A percentile compares a stretch with the other conserved stretches of the same genome.
Conservation (phyloP, 92 coral and sea anemone species). For the Parazoanthus darwini region DNA sequence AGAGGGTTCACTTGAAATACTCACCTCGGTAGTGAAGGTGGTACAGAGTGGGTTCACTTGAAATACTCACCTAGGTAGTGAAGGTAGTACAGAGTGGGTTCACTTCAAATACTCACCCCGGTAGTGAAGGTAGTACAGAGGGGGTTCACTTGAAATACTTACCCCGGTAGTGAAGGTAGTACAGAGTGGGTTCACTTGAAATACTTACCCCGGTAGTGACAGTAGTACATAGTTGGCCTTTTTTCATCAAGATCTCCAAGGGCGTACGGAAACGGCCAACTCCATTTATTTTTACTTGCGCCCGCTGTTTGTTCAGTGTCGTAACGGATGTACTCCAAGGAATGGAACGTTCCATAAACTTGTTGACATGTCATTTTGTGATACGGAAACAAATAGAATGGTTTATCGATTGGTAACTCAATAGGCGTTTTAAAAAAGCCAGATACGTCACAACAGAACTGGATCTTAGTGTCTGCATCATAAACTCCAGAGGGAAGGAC, state of each 20-base stretch:
- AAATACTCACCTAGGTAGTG: no score
- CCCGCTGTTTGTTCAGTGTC: not conserved
- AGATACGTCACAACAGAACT: not conserved
- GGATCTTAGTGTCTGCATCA: not conserved
- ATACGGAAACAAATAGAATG: slow-evolving; percentile 10
- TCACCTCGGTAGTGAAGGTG: not conserved
- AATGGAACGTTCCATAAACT: not conserved
- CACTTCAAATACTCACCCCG: not conserved
- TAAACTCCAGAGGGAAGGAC: slow-evolving; percentile 5
- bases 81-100: not conserved
- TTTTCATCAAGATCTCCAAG: not conserved
- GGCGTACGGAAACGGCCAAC: not conserved
- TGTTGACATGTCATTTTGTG: not conserved
- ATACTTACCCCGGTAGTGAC: slow-evolving; percentile 19
- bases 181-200: not conserved
- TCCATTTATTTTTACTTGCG: not conserved
- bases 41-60: not conserved
- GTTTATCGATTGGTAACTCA: not conserved
- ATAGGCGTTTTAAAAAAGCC: not conserved
- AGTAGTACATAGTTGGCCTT: not conserved
- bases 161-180: not conserved
- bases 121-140: not conserved
- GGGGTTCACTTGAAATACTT: not conserved
- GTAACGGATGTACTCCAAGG: slow-evolving; percentile 3
- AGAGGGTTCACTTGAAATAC: not conserved